These are phyloP conservation scores for Zenarchopterus dispar DNA, from an alignment of 2,797 vertebrate genomes.

Conservation along the genomic window DNA sequence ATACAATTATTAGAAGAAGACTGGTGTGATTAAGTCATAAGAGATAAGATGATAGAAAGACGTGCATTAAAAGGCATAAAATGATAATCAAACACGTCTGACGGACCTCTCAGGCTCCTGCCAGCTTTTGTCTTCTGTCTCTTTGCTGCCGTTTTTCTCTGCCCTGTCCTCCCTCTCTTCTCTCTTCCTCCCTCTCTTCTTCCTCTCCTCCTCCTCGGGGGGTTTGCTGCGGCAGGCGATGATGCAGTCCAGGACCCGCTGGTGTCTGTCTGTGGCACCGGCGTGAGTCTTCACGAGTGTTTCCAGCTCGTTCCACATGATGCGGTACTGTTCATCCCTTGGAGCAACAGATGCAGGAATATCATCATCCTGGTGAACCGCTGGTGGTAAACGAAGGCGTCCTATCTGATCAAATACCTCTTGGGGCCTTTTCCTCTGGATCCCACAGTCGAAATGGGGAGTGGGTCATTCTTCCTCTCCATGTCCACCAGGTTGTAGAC, in stretches of 20 bases:
- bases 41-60: not conserved
- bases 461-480: constrained; percentile 97
- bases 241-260: constrained; percentile 94
- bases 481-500: constrained; percentile 98
- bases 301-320: constrained; percentile 99
- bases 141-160: constrained; percentile 91
- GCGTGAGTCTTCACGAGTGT: constrained; percentile 94
- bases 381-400: not conserved
- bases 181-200: constrained; percentile 96
- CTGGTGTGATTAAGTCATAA: too few relatives aligned
- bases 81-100: rapidly evolving
- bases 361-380: too few relatives aligned
- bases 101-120: constrained; percentile 91
- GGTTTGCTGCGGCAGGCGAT: constrained; percentile 96
- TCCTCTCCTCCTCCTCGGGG: constrained; percentile 95
- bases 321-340: constrained; percentile 97
- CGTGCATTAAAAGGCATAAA: not conserved
- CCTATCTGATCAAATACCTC: constrained; percentile 78
- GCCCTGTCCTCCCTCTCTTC: constrained; percentile 95
- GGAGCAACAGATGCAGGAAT: too few relatives aligned
- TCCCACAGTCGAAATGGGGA: constrained; percentile 97
- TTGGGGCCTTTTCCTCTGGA: constrained; percentile 99
- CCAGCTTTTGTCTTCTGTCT: constrained; percentile 93
- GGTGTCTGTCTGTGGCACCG: constrained; percentile 90
- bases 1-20: not conserved